Conservation (phyloP, 2,888 invertebrate genomes). For the Catocala sponsa region DNA sequence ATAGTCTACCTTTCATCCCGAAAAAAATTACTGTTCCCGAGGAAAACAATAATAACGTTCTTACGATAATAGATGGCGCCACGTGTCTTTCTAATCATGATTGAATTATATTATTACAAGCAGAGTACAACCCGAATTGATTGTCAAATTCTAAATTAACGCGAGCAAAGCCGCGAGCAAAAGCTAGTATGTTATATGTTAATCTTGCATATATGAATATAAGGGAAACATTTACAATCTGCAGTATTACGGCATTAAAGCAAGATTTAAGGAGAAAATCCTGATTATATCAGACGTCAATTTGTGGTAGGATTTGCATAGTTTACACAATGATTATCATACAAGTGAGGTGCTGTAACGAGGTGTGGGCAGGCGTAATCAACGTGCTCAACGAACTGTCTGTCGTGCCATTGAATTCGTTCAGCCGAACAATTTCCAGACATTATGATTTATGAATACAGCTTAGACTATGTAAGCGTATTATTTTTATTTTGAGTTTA, state of each 20-base stretch:
- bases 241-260: slow-evolving; percentile 4
- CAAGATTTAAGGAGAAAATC: slow-evolving; percentile 32
- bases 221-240: slow-evolving; percentile 1
- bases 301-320: slow-evolving; percentile 43
- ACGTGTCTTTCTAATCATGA: too few relatives aligned
- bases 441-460: slow-evolving; percentile 32
- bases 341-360: slow-evolving; percentile 37
- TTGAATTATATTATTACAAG: too few relatives aligned
- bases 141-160: too few relatives aligned
- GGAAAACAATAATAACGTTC: too few relatives aligned
- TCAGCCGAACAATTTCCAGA: slow-evolving; percentile 9
- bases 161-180: too few relatives aligned
- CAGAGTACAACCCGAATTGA: too few relatives aligned
- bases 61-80: too few relatives aligned
- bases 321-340: slow-evolving; percentile 45
- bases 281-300: slow-evolving; percentile 30
- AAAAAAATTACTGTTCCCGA: too few relatives aligned
- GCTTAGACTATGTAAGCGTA: slow-evolving; percentile 2
- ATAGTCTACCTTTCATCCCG: too few relatives aligned
- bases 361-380: slow-evolving; percentile 53
- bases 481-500: neutral
- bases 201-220: neutral
- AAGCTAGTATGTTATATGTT: neutral
- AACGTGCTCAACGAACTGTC: slow-evolving; percentile 42
- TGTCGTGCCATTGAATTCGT: slow-evolving; percentile 20